A percentile compares a stretch with the other conserved stretches of the same genome.
These are phyloP conservation scores for Catajapyx aquilonaris DNA, from an alignment of 1,140 invertebrate genomes.

Conservation along the genomic window DNA sequence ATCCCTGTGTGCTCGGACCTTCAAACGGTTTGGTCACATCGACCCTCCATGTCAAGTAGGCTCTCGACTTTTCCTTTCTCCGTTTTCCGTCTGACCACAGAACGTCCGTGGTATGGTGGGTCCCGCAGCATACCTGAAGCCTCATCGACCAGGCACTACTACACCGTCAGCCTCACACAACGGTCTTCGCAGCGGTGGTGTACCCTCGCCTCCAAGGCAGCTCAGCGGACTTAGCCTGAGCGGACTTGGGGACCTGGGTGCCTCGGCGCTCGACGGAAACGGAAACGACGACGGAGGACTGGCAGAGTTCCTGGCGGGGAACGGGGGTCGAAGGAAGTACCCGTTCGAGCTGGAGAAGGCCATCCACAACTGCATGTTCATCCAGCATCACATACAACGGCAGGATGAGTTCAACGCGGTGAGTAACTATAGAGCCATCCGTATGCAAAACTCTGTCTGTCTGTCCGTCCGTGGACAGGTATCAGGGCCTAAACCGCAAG, in stretches of 20 bases:
- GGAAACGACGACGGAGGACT: background rate
- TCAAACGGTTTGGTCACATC: background rate
- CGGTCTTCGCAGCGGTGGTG: background rate
- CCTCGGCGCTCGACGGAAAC: background rate
- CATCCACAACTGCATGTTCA: slow-evolving; percentile 86
- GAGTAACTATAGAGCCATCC: too few species aligned
- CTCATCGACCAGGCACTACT: background rate
- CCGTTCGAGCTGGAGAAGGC: slow-evolving; percentile 81
- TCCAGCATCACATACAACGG: slow-evolving; percentile 78
- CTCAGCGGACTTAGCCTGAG: background rate
- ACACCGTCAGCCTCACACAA: background rate
- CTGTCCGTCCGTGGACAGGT: too few species aligned
- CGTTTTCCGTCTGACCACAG: background rate
- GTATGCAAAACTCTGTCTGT: too few species aligned
- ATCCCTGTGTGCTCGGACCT: too few species aligned
- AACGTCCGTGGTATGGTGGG: background rate
- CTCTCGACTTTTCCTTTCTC: background rate
- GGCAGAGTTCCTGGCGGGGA: background rate
- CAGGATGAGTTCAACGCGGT: slow-evolving; percentile 87
- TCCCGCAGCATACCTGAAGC: background rate
- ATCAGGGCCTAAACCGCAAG: too few species aligned
- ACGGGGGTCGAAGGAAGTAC: slow-evolving; percentile 59
- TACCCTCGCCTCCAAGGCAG: background rate
- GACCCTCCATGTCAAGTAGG: background rate
- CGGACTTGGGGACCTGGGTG: background rate